Base-by-base conservation (phyloP, 2,888 invertebrate species). In the Keiferia lycopersicella region DNA sequence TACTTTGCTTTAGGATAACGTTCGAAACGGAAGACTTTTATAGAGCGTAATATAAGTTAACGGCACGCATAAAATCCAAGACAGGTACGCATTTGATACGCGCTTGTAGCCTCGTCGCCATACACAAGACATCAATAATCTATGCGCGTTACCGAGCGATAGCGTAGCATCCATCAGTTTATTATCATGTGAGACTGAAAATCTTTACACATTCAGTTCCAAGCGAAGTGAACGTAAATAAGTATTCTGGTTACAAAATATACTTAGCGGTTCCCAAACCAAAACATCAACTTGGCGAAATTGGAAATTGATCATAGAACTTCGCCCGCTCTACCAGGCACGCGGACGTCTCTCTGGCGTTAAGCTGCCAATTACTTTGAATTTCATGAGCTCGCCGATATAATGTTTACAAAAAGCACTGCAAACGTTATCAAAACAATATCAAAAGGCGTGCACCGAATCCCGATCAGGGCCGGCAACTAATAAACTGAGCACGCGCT, bases 41-140 rank as follows among this genome's bases (percentile, higher is more conserved):
- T 83, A 79, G 81, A 77, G 73, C 74, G 83, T 79, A 83, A 83
- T 86, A 85, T 85, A 85, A 84, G 79, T 84, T 85, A 82, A 86
- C 75, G 83, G 81, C 79, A 74, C 74, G 73, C 80, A 83, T 85
- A 83, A 86, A 86, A 83, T 80, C 75, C 77, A 74, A 74, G 76
- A 71, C 75, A 79, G 79, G 77, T 73, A 73, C 71, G 71, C 71
- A 68, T 74, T 78, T 71, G 70, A 73, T 74, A 69, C 64, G 67
- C 61, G 65, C 63, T 56, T 53, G 60, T 64, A 67, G 64, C 63
- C 65, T 66, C 62, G 65, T 68, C 30, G 67, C 20, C 51, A 67
- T 68, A 61, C 67, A 6, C 59, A n/a, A 67, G 68, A 65, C 68
- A 71, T 75, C 72, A 73, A 73, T 77, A 76, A 73, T 72, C 59